Evolutionary conservation across 2,113 vertebrate genomes (phyloP).

Genomic region (Chionodraco myersi): DNA sequence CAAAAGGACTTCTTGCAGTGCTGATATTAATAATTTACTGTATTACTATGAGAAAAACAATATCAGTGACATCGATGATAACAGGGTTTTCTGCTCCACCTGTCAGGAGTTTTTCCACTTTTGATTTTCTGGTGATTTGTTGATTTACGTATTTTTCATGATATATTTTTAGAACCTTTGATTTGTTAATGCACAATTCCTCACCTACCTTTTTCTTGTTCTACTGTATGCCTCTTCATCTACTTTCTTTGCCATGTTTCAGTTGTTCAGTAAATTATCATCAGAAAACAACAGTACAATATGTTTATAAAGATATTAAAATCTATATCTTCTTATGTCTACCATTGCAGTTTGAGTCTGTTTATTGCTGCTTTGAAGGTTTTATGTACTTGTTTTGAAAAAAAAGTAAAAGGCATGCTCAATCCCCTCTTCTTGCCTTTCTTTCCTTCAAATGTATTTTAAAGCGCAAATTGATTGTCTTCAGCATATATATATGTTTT

Average conservation of each 20-base stretch:
- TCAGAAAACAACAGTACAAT: conserved; percentile 79
- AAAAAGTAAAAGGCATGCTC: conserved; percentile 7
- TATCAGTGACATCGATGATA: conserved; percentile 81
- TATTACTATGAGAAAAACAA: conserved; percentile 79
- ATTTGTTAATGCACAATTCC: conserved; percentile 75
- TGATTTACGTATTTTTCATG: conserved; percentile 72
- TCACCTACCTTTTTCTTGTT: conserved; percentile 56
- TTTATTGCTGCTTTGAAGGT: conserved; percentile 54
- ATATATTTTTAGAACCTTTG: conserved; percentile 67
- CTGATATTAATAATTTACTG: conserved; percentile 81
- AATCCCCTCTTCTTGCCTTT: conserved; percentile 1
- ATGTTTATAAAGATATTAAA: conserved; percentile 93
- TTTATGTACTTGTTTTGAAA: conserved; percentile 11
- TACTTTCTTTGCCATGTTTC: conserved; percentile 75
- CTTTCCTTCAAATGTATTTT: conserved; percentile 54
- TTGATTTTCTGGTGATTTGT: conserved; percentile 60
- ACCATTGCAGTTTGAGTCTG: conserved; percentile 62
- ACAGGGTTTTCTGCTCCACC: conserved; percentile 83
- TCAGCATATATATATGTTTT: too few relatives aligned
- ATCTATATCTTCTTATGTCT: conserved; percentile 91
- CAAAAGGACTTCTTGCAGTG: conserved; percentile 67
- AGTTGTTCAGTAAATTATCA: conserved; percentile 80
- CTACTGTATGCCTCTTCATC: conserved; percentile 59
- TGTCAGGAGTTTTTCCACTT: conserved; percentile 52
- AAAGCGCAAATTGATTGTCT: conserved; percentile 48